Conservation (phyloP, 2,888 invertebrate genomes). For the Hermodice carunculata region DNA sequence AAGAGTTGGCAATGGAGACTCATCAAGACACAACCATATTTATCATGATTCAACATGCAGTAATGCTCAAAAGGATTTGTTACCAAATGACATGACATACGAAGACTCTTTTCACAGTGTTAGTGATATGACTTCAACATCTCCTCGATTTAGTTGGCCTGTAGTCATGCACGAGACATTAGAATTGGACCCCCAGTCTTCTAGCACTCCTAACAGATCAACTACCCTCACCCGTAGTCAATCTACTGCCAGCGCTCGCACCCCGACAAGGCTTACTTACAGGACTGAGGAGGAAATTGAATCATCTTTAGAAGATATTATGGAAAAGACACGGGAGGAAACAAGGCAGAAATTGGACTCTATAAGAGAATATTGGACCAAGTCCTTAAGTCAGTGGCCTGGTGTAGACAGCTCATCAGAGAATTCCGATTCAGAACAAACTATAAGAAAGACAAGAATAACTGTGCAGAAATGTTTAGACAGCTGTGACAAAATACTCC, state of each 20-base stretch:
- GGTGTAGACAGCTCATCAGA: slow-evolving; percentile 5
- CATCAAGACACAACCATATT: too few relatives aligned
- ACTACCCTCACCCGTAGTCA: background rate
- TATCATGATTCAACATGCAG: too few relatives aligned
- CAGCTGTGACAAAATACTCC: slow-evolving; percentile 28
- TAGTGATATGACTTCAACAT: slow-evolving; percentile 16
- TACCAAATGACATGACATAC: too few relatives aligned
- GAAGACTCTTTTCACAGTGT: too few relatives aligned
- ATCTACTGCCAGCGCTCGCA: slow-evolving; percentile 11
- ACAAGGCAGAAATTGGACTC: slow-evolving; percentile 12
- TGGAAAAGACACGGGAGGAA: slow-evolving; percentile 11
- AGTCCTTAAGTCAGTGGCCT: slow-evolving; percentile 21
- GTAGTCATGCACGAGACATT: background rate
- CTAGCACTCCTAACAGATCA: slow-evolving; percentile 5
- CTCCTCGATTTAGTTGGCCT: slow-evolving; percentile 19
- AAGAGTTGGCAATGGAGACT: background rate
- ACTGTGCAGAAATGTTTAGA: slow-evolving; percentile 25
- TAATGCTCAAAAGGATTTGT: too few relatives aligned
- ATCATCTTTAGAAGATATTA: slow-evolving; percentile 14
- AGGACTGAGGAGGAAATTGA: slow-evolving; percentile 23
- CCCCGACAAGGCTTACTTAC: slow-evolving; percentile 20
- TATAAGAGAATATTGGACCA: slow-evolving; percentile 23
- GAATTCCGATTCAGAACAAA: background rate
- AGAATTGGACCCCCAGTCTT: background rate
- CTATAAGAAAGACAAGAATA: slow-evolving; percentile 1